A percentile compares a stretch with the other conserved stretches of the same genome.
These are phyloP conservation scores for Eledona agricola DNA, from an alignment of 2,888 invertebrate genomes.

Conservation along the genomic window DNA sequence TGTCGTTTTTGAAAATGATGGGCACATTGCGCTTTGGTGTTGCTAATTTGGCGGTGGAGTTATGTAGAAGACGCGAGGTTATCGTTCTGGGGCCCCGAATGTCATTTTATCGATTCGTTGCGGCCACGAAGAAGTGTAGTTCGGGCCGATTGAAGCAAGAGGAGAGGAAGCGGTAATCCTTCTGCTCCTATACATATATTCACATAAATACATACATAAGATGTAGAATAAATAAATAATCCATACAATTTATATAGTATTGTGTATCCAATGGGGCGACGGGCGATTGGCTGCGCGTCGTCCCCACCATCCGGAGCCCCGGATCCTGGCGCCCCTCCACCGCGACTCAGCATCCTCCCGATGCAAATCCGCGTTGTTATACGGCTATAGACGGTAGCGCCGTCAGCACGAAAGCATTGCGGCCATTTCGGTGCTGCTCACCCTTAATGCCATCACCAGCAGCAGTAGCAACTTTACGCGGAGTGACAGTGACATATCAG, in stretches of 20 bases:
- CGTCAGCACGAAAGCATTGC: slow-evolving; percentile 47
- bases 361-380: slow-evolving; percentile 61
- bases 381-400: slow-evolving; percentile 59
- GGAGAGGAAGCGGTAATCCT: slow-evolving; percentile 54
- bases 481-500: slow-evolving; percentile 50
- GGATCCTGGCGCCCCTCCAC: slow-evolving; percentile 57
- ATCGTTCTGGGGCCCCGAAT: slow-evolving; percentile 35
- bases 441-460: slow-evolving; percentile 39
- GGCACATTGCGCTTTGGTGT: too few relatives aligned
- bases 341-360: slow-evolving; percentile 57
- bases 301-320: slow-evolving; percentile 53
- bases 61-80: slow-evolving; percentile 2
- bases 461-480: too few relatives aligned
- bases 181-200: slow-evolving; percentile 59
- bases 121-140: slow-evolving; percentile 54
- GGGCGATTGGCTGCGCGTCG: slow-evolving; percentile 51
- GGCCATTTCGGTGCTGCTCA: slow-evolving; percentile 35
- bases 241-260: slow-evolving; percentile 65
- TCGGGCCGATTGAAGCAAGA: slow-evolving; percentile 46
- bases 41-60: too few relatives aligned
- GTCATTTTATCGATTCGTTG: slow-evolving; percentile 55
- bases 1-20: too few relatives aligned
- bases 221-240: slow-evolving; percentile 65
- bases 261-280: slow-evolving; percentile 58
- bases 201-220: slow-evolving; percentile 64